Conservation (phyloP, 2,797 vertebrate genomes). For the Muraenolepis orangiensis region DNA sequence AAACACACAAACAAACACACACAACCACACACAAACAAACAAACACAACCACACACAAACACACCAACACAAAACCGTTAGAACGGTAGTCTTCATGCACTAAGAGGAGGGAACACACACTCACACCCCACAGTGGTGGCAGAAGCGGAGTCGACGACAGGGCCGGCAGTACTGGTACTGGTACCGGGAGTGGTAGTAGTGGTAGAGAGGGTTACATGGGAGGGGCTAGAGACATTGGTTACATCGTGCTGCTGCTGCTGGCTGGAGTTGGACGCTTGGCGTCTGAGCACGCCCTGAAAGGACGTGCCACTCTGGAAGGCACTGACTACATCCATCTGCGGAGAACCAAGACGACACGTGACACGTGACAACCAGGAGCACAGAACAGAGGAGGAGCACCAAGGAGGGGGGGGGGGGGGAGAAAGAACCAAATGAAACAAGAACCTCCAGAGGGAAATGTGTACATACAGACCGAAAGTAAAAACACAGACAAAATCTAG, state of each 20-base stretch:
- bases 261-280: conserved; percentile 99
- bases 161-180: conserved; percentile 84
- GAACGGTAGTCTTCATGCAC: conserved; percentile 82
- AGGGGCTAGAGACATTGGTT: conserved; percentile 99
- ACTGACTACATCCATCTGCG: conserved; percentile 99
- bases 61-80: too few species aligned
- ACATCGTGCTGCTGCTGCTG: conserved; percentile 99
- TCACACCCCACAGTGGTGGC: conserved; percentile 99
- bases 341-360: conserved; percentile 94
- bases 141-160: conserved; percentile 96
- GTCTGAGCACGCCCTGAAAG: conserved; percentile 99
- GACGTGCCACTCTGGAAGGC: conserved; percentile 99
- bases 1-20: conserved; percentile 68
- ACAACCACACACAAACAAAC: conserved; percentile 85
- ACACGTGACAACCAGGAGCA: conserved; percentile 60
- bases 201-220: conserved; percentile 99
- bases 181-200: conserved; percentile 84
- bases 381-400: not conserved
- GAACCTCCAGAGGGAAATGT: too few species aligned
- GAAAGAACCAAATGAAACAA: too few species aligned
- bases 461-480: too few species aligned
- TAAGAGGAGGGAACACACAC: conserved; percentile 96
- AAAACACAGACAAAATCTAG: too few species aligned
- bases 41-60: too few species aligned
- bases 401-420: not conserved